Conservation (phyloP, 1,140 invertebrate species). For the Ostrea denselamellosa region DNA sequence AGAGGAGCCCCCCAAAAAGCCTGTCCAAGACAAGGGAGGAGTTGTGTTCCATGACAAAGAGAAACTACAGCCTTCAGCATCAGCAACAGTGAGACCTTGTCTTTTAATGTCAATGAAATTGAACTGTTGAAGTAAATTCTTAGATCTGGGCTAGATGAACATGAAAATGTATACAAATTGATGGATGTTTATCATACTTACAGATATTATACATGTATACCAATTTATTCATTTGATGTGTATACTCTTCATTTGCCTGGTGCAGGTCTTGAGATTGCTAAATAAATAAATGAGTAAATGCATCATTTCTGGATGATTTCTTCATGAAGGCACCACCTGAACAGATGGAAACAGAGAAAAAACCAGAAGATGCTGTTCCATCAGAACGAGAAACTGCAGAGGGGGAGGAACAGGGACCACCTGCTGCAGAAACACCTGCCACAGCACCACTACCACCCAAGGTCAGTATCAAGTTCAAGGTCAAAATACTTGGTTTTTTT, state of each 20-base stretch:
- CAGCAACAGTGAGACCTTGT: background rate
- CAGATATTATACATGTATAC: too few relatives aligned
- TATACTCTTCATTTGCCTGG: too few relatives aligned
- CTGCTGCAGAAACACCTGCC: background rate
- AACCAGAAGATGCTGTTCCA: slow-evolving; percentile 24
- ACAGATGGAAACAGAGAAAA: slow-evolving; percentile 21
- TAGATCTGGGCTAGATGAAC: too few relatives aligned
- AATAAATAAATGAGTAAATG: too few relatives aligned
- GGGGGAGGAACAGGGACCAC: background rate
- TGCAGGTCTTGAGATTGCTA: too few relatives aligned
- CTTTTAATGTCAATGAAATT: too few relatives aligned
- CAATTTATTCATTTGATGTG: too few relatives aligned
- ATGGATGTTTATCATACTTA: too few relatives aligned
- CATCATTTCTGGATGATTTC: too few relatives aligned
- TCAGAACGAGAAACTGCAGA: background rate
- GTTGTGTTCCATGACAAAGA: slow-evolving; percentile 63
- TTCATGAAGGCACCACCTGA: background rate
- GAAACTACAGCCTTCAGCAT: slow-evolving; percentile 49
- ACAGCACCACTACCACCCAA: background rate
- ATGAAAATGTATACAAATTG: too few relatives aligned
- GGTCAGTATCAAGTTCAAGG: background rate
- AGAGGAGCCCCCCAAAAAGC: slow-evolving; percentile 46
- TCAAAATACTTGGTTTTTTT: background rate
- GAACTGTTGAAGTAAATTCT: too few relatives aligned
- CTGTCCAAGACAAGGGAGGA: slow-evolving; percentile 16